These are phyloP conservation scores for Panorpa germanica DNA, from an alignment of 2,888 invertebrate species.

Conservation along the genomic window DNA sequence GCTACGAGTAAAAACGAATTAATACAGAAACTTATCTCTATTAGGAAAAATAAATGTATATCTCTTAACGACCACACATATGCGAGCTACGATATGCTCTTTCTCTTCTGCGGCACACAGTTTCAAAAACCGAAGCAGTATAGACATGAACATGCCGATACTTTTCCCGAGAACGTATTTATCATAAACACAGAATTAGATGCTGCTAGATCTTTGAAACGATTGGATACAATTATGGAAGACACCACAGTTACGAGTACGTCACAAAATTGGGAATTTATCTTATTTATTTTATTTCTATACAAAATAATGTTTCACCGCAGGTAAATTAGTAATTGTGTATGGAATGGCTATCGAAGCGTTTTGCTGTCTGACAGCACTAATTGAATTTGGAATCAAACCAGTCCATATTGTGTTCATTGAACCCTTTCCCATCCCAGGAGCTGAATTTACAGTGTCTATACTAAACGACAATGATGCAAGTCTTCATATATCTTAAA, in stretches of 20 bases:
- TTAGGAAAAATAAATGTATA: conserved; percentile 36
- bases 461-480: conserved; percentile 14
- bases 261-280: not conserved
- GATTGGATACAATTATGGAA: conserved; percentile 14
- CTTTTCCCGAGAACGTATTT: conserved; percentile 41
- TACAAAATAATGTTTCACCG: too few relatives aligned
- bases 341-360: conserved; percentile 30
- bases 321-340: too few relatives aligned
- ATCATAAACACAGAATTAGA: conserved; percentile 36
- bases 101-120: conserved; percentile 34
- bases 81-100: conserved; percentile 31
- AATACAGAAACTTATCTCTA: conserved; percentile 12
- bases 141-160: conserved; percentile 14
- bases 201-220: conserved; percentile 20
- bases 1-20: conserved; percentile 1
- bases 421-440: conserved; percentile 14
- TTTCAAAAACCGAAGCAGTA: conserved; percentile 29
- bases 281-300: conserved; percentile 9
- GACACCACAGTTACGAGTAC: conserved; percentile 8
- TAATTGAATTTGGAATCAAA: conserved; percentile 25
- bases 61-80: conserved; percentile 23
- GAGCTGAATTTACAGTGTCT: conserved; percentile 13
- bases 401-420: conserved; percentile 26
- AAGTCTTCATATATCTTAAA: conserved; percentile 2
- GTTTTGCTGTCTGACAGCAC: conserved; percentile 26